Conservation (phyloP, 2,888 invertebrate species). For the Auanema freiburgensis region DNA sequence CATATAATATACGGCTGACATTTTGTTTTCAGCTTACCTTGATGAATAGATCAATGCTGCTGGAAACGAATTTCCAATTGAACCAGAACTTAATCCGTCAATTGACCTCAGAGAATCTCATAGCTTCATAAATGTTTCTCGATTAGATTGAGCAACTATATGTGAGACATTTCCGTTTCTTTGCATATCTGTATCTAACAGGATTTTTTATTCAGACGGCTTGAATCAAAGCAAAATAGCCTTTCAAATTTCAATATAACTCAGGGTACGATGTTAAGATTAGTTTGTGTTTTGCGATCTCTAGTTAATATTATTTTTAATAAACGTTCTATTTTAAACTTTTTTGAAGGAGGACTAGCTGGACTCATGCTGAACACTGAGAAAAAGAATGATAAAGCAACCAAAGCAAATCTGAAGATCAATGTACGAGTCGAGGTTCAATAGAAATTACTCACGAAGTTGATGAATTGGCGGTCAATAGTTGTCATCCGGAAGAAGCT, state of each 20-base stretch:
- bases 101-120: slow-evolving; percentile 45
- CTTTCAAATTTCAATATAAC: neutral
- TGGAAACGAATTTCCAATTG: slow-evolving; percentile 58
- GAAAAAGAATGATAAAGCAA: slow-evolving; percentile 5
- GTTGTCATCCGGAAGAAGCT: too few relatives aligned
- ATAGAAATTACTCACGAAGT: too few relatives aligned
- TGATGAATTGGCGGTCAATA: too few relatives aligned
- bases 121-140: neutral
- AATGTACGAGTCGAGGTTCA: too few relatives aligned
- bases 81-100: slow-evolving; percentile 58
- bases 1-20: neutral
- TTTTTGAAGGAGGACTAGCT: neutral
- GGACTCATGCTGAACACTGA: neutral
- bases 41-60: slow-evolving; percentile 52
- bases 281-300: slow-evolving; percentile 7
- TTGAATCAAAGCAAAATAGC: too few relatives aligned
- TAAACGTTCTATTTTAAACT: neutral
- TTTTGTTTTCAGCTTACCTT: slow-evolving; percentile 50
- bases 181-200: neutral
- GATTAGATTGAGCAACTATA: too few relatives aligned
- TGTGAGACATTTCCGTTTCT: neutral
- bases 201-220: too few relatives aligned
- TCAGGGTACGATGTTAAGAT: slow-evolving; percentile 7
- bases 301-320: slow-evolving; percentile 6
- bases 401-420: too few relatives aligned